Percentiles rank a stretch among this genome's conserved stretches.
Conservation (phyloP, 2,113 vertebrate species). For the Carassius gibelio region DNA sequence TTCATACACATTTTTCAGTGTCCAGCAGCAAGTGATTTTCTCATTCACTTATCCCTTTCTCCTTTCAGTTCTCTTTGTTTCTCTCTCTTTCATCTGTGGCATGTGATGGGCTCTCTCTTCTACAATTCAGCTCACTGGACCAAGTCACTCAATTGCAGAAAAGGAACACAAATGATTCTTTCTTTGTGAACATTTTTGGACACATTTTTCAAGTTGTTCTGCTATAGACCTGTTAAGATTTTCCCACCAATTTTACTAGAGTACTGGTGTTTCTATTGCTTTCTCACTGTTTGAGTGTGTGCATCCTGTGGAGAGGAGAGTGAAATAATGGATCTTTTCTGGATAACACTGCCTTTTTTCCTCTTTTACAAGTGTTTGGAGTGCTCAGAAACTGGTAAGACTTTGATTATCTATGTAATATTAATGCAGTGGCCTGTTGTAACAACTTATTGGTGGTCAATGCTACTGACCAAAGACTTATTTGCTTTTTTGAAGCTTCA, state of each 20-base stretch:
- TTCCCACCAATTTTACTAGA: neutral
- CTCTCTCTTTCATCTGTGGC: neutral
- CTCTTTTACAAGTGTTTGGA: slow-evolving; percentile 25
- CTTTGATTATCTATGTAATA: neutral
- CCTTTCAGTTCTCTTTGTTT: slow-evolving; percentile 9
- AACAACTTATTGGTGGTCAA: neutral
- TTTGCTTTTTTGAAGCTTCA: neutral
- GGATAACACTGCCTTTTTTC: slow-evolving; percentile 18
- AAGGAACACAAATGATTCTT: neutral
- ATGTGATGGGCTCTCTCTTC: slow-evolving; percentile 18
- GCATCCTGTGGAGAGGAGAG: neutral
- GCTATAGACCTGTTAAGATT: neutral
- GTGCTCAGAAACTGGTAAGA: slow-evolving; percentile 31
- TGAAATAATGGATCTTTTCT: slow-evolving; percentile 41
- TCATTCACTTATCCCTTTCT: slow-evolving; percentile 42
- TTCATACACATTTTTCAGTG: slow-evolving; percentile 40
- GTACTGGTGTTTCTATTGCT: neutral
- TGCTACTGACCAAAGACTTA: neutral
- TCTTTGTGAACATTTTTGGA: neutral
- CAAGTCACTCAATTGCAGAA: neutral
- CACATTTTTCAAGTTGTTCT: neutral
- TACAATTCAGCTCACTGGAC: slow-evolving; percentile 7
- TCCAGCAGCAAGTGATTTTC: slow-evolving; percentile 52
- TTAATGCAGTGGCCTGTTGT: neutral
- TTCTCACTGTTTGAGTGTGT: neutral